Percentiles rank a stretch among this genome's conserved stretches.
phyloP scores from a whole-genome alignment of 2,797 vertebrate species.

The Lepilemur ruficaudatus region DNA sequence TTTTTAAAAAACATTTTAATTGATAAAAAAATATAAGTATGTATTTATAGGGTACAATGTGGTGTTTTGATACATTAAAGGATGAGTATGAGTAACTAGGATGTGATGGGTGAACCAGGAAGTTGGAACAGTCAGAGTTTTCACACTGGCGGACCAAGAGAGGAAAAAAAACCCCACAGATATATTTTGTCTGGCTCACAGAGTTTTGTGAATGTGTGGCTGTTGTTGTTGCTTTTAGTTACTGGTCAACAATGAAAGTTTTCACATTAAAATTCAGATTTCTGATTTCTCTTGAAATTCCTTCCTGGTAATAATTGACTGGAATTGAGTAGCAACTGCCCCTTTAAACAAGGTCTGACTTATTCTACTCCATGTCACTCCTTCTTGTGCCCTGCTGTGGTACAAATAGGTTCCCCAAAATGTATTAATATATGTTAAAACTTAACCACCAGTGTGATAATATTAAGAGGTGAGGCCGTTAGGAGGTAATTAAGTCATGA shows the following conservation, averaged over 20 bases:
- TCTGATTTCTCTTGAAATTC: conserved; percentile 21
- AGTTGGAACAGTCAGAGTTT: neutral
- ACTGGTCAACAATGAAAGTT: neutral
- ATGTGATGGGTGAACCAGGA: neutral
- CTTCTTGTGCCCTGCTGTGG: neutral
- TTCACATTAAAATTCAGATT: neutral
- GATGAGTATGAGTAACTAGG: neutral
- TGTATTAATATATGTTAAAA: neutral
- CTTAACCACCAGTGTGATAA: neutral
- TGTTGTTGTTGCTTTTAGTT: neutral
- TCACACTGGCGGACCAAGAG: neutral
- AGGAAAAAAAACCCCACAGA: neutral
- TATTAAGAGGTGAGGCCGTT: neutral
- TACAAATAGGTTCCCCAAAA: neutral
- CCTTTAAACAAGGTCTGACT: neutral
- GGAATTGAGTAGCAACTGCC: neutral
- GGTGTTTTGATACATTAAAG: neutral
- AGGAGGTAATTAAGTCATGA: neutral
- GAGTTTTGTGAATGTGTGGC: neutral
- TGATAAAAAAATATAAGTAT: neutral
- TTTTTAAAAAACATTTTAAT: neutral
- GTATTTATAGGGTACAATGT: neutral
- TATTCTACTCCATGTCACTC: neutral
- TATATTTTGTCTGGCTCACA: neutral
- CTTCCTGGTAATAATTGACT: neutral